Base-by-base conservation (phyloP, 1,140 invertebrate genomes). In the Spodoptera frugiperda region DNA sequence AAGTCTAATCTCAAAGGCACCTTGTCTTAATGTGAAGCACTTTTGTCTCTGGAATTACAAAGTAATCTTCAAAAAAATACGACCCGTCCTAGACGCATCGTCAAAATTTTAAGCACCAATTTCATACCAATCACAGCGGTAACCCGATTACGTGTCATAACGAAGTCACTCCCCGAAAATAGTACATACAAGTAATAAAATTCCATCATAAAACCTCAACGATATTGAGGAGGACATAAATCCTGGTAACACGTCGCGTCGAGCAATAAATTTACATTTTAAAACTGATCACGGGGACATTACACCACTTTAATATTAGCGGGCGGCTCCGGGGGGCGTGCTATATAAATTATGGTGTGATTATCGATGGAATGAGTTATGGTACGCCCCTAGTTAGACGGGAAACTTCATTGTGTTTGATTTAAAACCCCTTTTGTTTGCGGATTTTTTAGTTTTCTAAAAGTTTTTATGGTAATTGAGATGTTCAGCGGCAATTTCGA, bases 311-410 rank as follows among this genome's bases (percentile, higher is more conserved):
- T 59, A 54, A 65, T 76, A 80, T 77, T 71, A 67, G 61, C 61
- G 78, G 68, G 53, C 17, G 49, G 59, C 54, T 51, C 63, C 33
- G n/a, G 46, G 54, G 55, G 46, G 53, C 54, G 15, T 17, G 59
- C 59, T 67, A 19, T 63, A 49, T 77, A 71, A 77, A 65, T 77
- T 77, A 75, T 75, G 53, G 61, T 59, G 55, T 77, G 77, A 77
- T 79, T 79, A 79, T 79, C 78, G 78, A 46, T 67, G 48, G 57
- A 63, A 76, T 76, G 78, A 79, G 67, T 79, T 75, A 79, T 74
- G 68, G 77, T 19, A 25, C 61, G 65, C 59, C 61, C 46, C 17
- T 67, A 67, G 67, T 70, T 76, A 71, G 57, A 76, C 51, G 78
- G 78, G 49, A 79, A 79, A 79, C 54, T 76, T 79, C 76, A 76